Conservation (phyloP, 2,797 vertebrate species). For the Pangasius macronema region DNA sequence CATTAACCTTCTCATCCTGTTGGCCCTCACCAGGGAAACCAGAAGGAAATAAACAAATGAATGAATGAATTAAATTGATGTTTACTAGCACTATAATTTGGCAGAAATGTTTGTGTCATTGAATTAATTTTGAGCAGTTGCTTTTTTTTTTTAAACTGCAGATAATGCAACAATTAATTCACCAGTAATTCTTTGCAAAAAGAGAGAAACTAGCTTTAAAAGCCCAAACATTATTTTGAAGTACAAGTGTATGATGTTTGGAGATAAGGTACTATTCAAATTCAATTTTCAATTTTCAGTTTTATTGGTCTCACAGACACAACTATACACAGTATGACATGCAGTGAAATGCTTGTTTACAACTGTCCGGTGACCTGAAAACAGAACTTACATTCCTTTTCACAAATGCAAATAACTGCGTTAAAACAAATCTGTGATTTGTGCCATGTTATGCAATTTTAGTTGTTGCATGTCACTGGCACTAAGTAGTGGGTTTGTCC, state of each 20-base stretch:
- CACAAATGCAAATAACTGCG: neutral
- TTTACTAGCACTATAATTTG: neutral
- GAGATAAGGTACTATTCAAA: neutral
- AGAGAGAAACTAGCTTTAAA: neutral
- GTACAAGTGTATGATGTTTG: neutral
- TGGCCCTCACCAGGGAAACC: neutral
- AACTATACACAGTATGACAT: neutral
- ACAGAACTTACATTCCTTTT: neutral
- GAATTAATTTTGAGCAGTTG: neutral
- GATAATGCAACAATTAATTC: neutral
- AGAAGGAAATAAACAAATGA: neutral
- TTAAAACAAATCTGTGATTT: neutral
- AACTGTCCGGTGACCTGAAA: neutral
- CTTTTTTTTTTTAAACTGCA: neutral
- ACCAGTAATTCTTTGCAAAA: neutral
- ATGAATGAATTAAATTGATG: neutral
- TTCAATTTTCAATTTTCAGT: too few relatives aligned
- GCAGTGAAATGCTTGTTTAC: neutral
- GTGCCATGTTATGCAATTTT: neutral
- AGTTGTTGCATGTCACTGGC: neutral
- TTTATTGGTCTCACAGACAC: neutral
- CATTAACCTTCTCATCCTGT: neutral
- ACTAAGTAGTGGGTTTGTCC: neutral
- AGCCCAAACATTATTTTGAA: neutral
- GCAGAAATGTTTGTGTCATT: neutral